Conservation (phyloP, 2,113 vertebrate species). For the Anguilla japonica region DNA sequence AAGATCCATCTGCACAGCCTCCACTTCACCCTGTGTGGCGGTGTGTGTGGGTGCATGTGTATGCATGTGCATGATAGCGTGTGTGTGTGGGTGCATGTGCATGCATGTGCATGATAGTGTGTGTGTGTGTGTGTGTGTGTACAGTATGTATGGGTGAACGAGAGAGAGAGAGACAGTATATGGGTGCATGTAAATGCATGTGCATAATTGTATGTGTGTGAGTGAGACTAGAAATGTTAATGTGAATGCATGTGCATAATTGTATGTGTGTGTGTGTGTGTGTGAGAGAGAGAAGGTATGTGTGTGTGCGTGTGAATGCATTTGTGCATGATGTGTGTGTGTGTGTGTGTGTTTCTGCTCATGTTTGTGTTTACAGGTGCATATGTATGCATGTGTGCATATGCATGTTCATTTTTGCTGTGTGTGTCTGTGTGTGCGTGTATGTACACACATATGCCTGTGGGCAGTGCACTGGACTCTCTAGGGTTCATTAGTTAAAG, state of each 20-base stretch:
- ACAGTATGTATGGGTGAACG: no score
- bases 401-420: neutral
- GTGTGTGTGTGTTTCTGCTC: neutral
- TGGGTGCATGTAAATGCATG: no score
- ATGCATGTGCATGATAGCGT: neutral
- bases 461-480: neutral
- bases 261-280: neutral
- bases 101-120: neutral
- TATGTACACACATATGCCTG: neutral
- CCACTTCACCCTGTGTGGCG: neutral
- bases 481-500: neutral
- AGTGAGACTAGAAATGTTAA: neutral
- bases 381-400: neutral
- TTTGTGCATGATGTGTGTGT: neutral
- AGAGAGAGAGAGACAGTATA: neutral
- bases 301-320: conserved; percentile 29
- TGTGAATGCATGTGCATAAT: conserved; percentile 15
- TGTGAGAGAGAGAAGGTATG: neutral
- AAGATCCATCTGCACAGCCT: neutral
- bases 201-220: conserved; percentile 9
- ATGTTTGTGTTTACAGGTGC: neutral
- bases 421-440: neutral
- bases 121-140: neutral
- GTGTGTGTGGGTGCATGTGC: neutral
- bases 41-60: neutral